Evolutionary conservation across 2,888 invertebrate genomes (phyloP), one percentile per base, ranked within the genome.

Genomic region (Drosophila affinis): DNA sequence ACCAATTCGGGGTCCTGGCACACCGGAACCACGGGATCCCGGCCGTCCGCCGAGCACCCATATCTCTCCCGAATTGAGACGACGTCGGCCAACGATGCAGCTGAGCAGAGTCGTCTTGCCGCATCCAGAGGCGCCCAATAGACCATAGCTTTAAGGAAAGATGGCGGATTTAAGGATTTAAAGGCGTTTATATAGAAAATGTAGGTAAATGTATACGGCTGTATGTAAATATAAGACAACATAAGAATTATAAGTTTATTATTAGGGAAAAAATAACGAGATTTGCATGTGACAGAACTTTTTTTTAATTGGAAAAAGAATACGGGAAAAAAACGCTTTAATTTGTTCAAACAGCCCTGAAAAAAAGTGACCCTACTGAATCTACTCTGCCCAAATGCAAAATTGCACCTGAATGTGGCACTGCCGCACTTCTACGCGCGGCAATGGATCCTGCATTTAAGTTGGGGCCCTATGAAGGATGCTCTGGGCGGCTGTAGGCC

Each of bases 121-220:
- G 90, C 98, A 98, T 0, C 98, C 98, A 79, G 97, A 97, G 0
- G 98, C 97, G 18, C 98, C 98, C 46, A 98, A 93, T 0, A 98
- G 94, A 75, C 97, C 97, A 89, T 98, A 98, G 88, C 97, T 97
- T 92, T 18, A 93, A 74, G 48, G 54, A 54, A 27, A 48, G 24
- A 48, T 47, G 46, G n/a, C n/a, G 0, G 17, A 58, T 39, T n/a
- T n/a, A 39, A 17, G 48, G 55, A 9, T 39, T 44, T 39, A 51
- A 62, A 65, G 56, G 63, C 52, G 51, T 48, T 78, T 64, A 34
- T 5, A 72, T 72, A 58, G 73, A 86, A 83, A 71, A 74, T 9
- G 9, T 9, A 12, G 32, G 32, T 39, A 39, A 39, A 39, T 39
- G 14, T 34, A 27, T 7, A 27, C 7, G 27, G 1, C 2, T 27